These are phyloP conservation scores for Dromococcyx pavoninus DNA, from an alignment of 2,797 vertebrate genomes.

Conservation along the genomic window DNA sequence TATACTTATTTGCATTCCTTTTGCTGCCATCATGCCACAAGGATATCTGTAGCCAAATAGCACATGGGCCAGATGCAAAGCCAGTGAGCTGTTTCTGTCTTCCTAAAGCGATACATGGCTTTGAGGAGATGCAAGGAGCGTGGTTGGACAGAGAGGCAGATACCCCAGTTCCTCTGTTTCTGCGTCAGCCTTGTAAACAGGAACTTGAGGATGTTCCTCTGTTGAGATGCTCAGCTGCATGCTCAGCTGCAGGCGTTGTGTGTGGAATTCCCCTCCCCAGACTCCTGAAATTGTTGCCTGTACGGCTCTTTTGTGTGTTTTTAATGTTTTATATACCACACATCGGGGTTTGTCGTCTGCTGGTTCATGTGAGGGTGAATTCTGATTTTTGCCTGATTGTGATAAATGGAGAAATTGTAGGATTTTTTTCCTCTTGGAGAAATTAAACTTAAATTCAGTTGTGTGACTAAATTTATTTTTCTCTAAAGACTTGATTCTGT, in stretches of 20 bases:
- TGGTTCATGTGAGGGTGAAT: background rate
- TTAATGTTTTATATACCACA: background rate
- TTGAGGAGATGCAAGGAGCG: background rate
- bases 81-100: too few relatives aligned
- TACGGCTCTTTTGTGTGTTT: background rate
- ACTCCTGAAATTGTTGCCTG: background rate
- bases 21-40: background rate
- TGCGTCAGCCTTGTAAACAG: constrained; percentile 20
- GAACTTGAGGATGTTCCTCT: background rate
- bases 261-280: background rate
- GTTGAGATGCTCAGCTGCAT: background rate
- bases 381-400: background rate
- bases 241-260: rapidly evolving
- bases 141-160: background rate
- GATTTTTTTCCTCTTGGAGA: background rate
- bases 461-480: background rate
- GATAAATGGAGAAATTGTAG: background rate
- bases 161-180: background rate
- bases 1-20: background rate
- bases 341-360: background rate
- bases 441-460: background rate
- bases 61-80: rapidly evolving
- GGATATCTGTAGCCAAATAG: background rate
- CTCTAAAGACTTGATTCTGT: background rate
- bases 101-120: rapidly evolving